Evolutionary conservation across 2,888 invertebrate species (phyloP), one percentile per base, ranked within the genome.

Genomic region (Meliscaeva auricollis): DNA sequence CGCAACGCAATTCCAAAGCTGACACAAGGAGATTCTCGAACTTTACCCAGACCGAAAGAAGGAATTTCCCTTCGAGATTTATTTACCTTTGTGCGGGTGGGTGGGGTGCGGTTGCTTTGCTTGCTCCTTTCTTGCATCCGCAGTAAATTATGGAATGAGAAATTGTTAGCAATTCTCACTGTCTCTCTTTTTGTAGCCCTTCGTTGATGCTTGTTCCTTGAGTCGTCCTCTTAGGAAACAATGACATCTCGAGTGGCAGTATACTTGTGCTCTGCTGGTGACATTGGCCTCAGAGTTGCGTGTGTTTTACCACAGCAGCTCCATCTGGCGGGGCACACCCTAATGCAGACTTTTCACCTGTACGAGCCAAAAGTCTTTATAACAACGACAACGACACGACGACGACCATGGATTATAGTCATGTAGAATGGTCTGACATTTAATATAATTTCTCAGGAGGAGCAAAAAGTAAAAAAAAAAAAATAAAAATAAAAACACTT

Each of bases 201-300:
- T 26, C n/a, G n/a, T 26, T 15, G 4, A 4, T 5, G 0, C n/a
- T 26, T 46, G 30, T 32, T 46, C 9, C 32, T 6, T 22, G 38
- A 62, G 72, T 68, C 66, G 77, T 72, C 66, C 77, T 72, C 60
- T 73, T 30, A 44, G 72, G 72, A 82, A 38, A 77, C 70, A 77
- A 60, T 77, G 77, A 72, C 72, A 82, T 68, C 46, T 68, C n/a
- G 60, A 66, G 64, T 26, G 56, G 74, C 44, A 46, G 64, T 38
- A 35, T 44, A 15, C 22, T 69, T 46, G 44, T 26, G 26, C 30
- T 38, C 48, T 58, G 70, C 35, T 73, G 17, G 38, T 76, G 81
- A 82, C 82, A 77, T 76, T 82, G 66, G 72, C 68, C 73, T 60
- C 60, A 68, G 77, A 48, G 48, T 62, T 41, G 75, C 75, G 75